These are phyloP conservation scores for Tetramorium bicarinatum DNA, from an alignment of 2,888 invertebrate genomes.

Conservation along the genomic window DNA sequence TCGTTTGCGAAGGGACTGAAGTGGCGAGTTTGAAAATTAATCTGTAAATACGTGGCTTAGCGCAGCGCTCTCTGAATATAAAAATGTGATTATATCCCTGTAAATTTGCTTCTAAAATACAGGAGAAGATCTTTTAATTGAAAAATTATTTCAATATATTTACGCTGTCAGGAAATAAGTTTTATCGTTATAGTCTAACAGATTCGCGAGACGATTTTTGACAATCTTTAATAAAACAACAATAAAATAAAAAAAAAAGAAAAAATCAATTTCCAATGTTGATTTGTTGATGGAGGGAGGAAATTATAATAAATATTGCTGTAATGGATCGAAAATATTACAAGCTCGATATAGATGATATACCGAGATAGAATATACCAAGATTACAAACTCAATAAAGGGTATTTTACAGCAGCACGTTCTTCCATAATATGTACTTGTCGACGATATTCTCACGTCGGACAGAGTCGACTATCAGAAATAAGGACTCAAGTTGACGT, in stretches of 20 bases:
- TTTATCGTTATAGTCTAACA: background rate
- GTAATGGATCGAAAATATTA: background rate
- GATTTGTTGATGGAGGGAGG: background rate
- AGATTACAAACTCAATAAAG: conserved; percentile 32
- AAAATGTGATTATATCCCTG: background rate
- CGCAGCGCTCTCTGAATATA: background rate
- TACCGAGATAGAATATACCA: background rate
- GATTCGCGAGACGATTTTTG: background rate
- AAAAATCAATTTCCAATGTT: background rate
- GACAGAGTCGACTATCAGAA: conserved; percentile 43
- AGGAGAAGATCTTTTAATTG: background rate
- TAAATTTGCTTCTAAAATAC: conserved; percentile 11
- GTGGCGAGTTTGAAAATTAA: conserved; percentile 8
- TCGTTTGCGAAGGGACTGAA: background rate
- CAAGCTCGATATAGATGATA: background rate
- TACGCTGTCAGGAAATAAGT: background rate
- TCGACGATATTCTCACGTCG: conserved; percentile 25
- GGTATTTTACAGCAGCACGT: conserved; percentile 37
- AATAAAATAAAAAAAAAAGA: background rate
- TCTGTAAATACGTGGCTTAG: conserved; percentile 3
- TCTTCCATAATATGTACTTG: conserved; percentile 52
- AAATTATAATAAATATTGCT: background rate
- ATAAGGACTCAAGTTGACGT: conserved; percentile 15
- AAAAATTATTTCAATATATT: conserved; percentile 16
- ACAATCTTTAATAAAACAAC: background rate